Conservation (phyloP, 2,797 vertebrate genomes). For the Notolepis coatsorum region DNA sequence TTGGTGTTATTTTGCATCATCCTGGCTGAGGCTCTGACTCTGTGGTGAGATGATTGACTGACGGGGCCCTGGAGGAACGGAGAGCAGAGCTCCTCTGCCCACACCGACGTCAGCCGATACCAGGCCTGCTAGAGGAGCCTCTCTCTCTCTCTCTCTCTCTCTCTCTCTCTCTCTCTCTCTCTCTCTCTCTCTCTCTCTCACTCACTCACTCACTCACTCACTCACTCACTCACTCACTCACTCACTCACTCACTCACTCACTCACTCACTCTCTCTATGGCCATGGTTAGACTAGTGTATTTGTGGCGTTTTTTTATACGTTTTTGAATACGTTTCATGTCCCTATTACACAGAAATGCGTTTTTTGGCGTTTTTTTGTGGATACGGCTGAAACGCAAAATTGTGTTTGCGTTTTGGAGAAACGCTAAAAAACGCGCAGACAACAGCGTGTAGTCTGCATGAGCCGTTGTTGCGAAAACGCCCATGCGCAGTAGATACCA, state of each 20-base stretch:
- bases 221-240: neutral
- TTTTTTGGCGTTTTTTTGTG: no score
- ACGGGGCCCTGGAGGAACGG: constrained; percentile 21
- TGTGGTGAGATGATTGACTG: constrained; percentile 48
- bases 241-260: neutral
- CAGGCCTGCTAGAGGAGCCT: constrained; percentile 22
- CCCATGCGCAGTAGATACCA: no score
- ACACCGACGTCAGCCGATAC: constrained; percentile 25
- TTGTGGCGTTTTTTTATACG: no score
- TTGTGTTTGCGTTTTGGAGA: no score
- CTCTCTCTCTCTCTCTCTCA: neutral
- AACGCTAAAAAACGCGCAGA: no score
- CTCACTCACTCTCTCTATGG: neutral
- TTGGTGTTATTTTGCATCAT: constrained; percentile 43
- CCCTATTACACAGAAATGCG: no score
- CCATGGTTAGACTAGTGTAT: no score
- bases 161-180: neutral
- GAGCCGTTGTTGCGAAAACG: no score
- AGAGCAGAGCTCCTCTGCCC: constrained; percentile 37
- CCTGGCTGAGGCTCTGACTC: constrained; percentile 20
- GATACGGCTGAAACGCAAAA: no score
- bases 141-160: constrained; percentile 4
- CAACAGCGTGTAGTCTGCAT: no score
- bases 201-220: neutral
- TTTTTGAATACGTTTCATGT: no score